These are phyloP conservation scores for Drosophila paucipuncta DNA, from an alignment of 2,888 invertebrate species.

Conservation along the genomic window DNA sequence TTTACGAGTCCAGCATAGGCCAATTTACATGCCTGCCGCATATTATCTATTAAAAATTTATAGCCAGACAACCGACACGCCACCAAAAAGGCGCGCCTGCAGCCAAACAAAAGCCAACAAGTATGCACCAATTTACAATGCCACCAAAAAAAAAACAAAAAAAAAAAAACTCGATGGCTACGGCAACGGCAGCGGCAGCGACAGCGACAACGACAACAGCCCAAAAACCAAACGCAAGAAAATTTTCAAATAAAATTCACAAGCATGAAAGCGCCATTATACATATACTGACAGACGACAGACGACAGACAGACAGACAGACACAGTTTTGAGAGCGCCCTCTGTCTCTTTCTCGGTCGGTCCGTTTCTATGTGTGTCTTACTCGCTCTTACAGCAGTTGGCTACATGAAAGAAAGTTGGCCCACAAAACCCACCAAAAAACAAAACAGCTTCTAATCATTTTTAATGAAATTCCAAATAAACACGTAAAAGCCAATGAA, in stretches of 20 bases:
- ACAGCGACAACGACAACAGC: conserved; percentile 36
- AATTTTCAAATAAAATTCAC: conserved; percentile 80
- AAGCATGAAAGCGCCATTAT: conserved; percentile 81
- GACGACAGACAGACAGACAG: conserved; percentile 15
- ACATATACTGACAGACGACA: conserved; percentile 62
- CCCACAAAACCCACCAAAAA: conserved; percentile 71
- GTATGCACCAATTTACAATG: conserved; percentile 82
- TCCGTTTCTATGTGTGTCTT: not conserved
- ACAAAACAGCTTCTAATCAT: conserved; percentile 81
- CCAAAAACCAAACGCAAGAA: conserved; percentile 72
- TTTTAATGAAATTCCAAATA: conserved; percentile 81
- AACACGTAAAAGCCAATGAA: conserved; percentile 81
- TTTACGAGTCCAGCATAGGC: conserved; percentile 63
- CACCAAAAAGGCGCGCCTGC: conserved; percentile 59
- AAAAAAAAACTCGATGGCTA: conserved; percentile 19
- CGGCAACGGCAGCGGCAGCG: conserved; percentile 2
- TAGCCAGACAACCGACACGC: conserved; percentile 69
- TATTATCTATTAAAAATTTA: conserved; percentile 82
- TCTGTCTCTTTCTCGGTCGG: not conserved
- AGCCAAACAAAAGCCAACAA: conserved; percentile 78
- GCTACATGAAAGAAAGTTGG: conserved; percentile 40
- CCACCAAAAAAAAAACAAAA: conserved; percentile 38
- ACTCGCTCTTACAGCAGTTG: not conserved
- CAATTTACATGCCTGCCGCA: conserved; percentile 80
- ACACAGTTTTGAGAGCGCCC: conserved; percentile 29